Evolutionary conservation across 1,140 invertebrate genomes (phyloP).

Genomic region (Pseudoatta argentina): DNA sequence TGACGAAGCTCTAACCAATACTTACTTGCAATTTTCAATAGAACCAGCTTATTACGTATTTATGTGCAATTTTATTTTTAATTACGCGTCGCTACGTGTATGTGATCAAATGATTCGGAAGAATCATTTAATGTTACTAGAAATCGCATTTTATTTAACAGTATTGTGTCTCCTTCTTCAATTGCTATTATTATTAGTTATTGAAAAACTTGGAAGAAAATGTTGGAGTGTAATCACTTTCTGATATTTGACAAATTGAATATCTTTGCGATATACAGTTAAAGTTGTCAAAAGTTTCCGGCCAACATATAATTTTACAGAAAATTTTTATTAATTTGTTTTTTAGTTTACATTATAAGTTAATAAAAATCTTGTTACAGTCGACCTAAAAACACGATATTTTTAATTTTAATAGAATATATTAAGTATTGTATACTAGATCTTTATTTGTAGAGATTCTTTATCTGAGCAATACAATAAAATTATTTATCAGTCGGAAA

Average conservation of each 20-base stretch:
- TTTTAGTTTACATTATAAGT: too few relatives aligned
- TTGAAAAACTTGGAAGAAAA: not conserved
- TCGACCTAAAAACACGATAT: too few relatives aligned
- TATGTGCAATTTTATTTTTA: slow-evolving; percentile 35
- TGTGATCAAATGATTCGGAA: slow-evolving; percentile 17
- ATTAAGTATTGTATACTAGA: too few relatives aligned
- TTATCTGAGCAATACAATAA: too few relatives aligned
- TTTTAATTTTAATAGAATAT: too few relatives aligned
- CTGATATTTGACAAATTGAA: not conserved
- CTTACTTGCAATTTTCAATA: slow-evolving; percentile 21
- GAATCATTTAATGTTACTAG: too few relatives aligned
- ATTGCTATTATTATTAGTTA: not conserved
- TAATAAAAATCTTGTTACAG: too few relatives aligned
- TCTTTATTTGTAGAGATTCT: too few relatives aligned
- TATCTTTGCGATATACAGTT: not conserved
- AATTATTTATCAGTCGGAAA: too few relatives aligned
- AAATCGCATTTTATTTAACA: not conserved
- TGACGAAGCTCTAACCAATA: slow-evolving; percentile 3
- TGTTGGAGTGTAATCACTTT: not conserved
- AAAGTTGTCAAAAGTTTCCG: too few relatives aligned
- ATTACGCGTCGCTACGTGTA: not conserved
- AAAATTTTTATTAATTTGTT: too few relatives aligned
- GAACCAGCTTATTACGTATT: slow-evolving; percentile 3
- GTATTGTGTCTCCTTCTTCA: not conserved
- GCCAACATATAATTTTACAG: too few relatives aligned